A percentile compares a stretch with the other conserved stretches of the same genome.
phyloP scores from a whole-genome alignment of 2,888 invertebrate genomes.

The Oligia latruncula region DNA sequence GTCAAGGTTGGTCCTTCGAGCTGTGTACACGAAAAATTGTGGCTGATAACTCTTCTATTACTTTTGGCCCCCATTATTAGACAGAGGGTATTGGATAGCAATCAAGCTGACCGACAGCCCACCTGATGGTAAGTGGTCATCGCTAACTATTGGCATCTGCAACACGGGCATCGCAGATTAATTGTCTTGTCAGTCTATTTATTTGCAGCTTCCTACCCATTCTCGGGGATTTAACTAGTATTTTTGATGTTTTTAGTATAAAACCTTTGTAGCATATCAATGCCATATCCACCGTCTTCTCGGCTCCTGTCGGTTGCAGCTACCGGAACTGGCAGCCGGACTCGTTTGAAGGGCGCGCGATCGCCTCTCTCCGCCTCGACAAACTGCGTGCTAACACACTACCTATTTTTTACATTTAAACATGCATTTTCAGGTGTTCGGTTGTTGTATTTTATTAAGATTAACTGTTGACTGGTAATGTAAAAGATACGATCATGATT shows the following conservation, averaged over 20 bases:
- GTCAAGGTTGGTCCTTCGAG: background rate
- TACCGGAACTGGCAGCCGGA: slow-evolving; percentile 84
- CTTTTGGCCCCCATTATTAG: background rate
- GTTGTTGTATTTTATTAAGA: slow-evolving; percentile 3
- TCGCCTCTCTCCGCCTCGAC: slow-evolving; percentile 74
- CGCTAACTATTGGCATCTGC: too few species aligned
- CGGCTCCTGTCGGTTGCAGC: slow-evolving; percentile 44
- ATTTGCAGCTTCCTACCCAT: background rate
- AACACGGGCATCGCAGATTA: too few species aligned
- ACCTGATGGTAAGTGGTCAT: background rate
- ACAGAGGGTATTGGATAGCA: background rate
- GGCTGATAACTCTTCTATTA: background rate
- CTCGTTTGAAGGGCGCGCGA: slow-evolving; percentile 80
- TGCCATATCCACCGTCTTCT: slow-evolving; percentile 54
- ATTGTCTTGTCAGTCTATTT: background rate
- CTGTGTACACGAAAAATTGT: background rate
- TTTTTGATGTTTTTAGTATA: background rate
- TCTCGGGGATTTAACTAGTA: background rate
- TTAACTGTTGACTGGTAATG: background rate
- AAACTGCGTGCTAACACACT: slow-evolving; percentile 54
- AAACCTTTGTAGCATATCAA: background rate
- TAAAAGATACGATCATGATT: slow-evolving; percentile 10
- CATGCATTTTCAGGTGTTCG: slow-evolving; percentile 26
- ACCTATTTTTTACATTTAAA: slow-evolving; percentile 40
- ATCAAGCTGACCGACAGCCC: background rate